These are phyloP conservation scores for Mirza zaza DNA, from an alignment of 2,113 vertebrate species.

Conservation along the genomic window DNA sequence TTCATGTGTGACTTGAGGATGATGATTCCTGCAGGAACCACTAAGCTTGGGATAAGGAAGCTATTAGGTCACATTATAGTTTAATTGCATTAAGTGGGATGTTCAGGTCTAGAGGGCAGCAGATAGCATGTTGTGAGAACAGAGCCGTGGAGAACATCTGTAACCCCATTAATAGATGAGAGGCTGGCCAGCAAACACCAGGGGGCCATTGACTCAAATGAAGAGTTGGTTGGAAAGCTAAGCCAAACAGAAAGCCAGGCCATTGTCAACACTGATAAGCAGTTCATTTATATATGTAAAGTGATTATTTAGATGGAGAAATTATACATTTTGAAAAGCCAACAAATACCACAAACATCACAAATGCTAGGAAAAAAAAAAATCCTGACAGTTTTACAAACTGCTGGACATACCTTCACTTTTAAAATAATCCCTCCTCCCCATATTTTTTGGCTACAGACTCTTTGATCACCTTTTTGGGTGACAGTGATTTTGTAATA, in stretches of 20 bases:
- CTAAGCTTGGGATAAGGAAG: neutral
- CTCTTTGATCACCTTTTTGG: neutral
- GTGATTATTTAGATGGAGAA: neutral
- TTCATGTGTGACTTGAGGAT: neutral
- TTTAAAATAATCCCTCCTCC: neutral
- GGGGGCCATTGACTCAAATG: neutral
- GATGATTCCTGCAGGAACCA: neutral
- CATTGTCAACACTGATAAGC: neutral
- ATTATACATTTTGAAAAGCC: neutral
- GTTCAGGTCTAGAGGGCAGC: neutral
- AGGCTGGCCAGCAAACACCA: neutral
- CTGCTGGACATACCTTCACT: neutral
- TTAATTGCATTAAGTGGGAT: neutral
- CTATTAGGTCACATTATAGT: neutral
- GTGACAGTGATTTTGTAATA: neutral
- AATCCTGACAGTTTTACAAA: neutral
- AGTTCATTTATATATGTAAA: neutral
- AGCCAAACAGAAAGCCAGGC: neutral
- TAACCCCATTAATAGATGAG: accelerated
- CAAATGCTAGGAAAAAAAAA: neutral
- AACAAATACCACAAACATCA: neutral
- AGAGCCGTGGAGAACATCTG: neutral
- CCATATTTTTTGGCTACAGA: neutral
- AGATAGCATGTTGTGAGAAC: neutral
- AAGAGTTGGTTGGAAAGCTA: neutral